These are phyloP conservation scores for Oryzias woworae DNA, from an alignment of 2,113 vertebrate species.

Conservation along the genomic window DNA sequence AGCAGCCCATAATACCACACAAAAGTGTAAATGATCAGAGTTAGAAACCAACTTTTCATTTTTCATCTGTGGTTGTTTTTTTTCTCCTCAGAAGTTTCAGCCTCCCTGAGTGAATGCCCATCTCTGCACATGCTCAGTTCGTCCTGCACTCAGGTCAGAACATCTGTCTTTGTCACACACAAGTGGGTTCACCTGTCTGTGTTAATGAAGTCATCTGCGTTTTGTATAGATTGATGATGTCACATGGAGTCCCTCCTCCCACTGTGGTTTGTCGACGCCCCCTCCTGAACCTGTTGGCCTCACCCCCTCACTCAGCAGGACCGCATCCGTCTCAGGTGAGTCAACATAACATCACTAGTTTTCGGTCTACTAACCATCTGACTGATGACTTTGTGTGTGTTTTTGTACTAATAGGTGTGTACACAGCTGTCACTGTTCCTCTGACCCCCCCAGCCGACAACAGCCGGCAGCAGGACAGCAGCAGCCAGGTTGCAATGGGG, in stretches of 20 bases:
- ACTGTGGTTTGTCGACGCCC: slow-evolving; percentile 91
- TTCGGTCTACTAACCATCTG: neutral
- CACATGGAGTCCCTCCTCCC: slow-evolving; percentile 88
- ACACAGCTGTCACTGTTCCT: slow-evolving; percentile 9
- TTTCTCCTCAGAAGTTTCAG: too few species aligned
- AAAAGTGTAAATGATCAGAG: too few species aligned
- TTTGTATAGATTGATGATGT: slow-evolving; percentile 57
- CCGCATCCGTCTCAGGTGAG: slow-evolving; percentile 80
- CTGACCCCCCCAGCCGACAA: slow-evolving; percentile 3
- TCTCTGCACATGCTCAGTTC: slow-evolving; percentile 8
- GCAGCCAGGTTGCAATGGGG: slow-evolving; percentile 29
- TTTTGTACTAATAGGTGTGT: slow-evolving; percentile 39
- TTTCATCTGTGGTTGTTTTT: too few species aligned
- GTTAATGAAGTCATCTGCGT: too few species aligned
- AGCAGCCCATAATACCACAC: too few species aligned
- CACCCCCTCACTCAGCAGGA: slow-evolving; percentile 78
- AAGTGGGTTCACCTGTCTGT: neutral
- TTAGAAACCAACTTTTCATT: too few species aligned
- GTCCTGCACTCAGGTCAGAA: slow-evolving; percentile 21
- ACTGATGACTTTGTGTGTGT: neutral
- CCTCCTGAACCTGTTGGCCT: slow-evolving; percentile 77
- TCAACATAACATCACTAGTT: neutral
- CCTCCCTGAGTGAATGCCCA: neutral
- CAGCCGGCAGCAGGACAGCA: neutral
- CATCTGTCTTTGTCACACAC: neutral